Percentiles rank a stretch among this genome's conserved stretches.
Evolutionary conservation across 2,888 invertebrate genomes (phyloP).

Genomic region (Macrophya annulata): DNA sequence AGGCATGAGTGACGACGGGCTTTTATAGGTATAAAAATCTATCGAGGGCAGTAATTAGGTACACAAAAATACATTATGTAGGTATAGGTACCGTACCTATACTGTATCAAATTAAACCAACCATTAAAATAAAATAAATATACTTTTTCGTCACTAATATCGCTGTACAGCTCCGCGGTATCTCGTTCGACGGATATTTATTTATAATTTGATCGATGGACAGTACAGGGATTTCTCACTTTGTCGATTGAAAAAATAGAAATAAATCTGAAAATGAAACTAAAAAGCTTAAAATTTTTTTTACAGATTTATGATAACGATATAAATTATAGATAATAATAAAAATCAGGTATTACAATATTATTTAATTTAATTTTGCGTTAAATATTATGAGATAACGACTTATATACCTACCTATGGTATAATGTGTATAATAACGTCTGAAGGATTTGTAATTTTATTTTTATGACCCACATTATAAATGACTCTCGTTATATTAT

Average conservation of each 20-base stretch:
- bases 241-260: neutral
- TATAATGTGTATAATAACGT: neutral
- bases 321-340: neutral
- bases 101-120: neutral
- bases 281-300: neutral
- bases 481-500: neutral
- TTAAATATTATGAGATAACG: neutral
- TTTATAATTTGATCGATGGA: conserved; percentile 2
- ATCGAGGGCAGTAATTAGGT: conserved; percentile 31
- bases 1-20: conserved; percentile 41
- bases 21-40: conserved; percentile 36
- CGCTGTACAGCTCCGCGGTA: neutral
- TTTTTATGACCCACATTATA: conserved; percentile 3
- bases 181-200: neutral
- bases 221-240: neutral
- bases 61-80: conserved; percentile 6
- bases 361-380: neutral
- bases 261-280: neutral
- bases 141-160: neutral
- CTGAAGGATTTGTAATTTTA: conserved; percentile 8
- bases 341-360: neutral
- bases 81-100: neutral
- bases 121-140: neutral
- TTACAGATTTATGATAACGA: neutral
- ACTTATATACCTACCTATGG: neutral